phyloP scores from a whole-genome alignment of 2,888 invertebrate species.

The Argyresthia albistria region DNA sequence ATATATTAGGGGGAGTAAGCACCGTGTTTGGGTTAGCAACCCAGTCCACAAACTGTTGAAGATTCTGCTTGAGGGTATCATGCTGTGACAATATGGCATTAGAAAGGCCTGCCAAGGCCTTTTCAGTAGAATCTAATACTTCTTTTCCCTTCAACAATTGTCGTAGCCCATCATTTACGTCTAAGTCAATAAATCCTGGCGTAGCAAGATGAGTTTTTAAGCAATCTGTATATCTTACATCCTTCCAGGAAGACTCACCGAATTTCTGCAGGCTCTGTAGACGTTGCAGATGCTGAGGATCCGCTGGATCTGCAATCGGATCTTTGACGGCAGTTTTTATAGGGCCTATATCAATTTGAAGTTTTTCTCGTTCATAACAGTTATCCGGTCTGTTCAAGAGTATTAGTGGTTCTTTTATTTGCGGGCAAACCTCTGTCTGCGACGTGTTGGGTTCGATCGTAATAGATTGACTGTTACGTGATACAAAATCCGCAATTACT shows the following conservation, averaged over 20 bases:
- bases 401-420: too few species aligned
- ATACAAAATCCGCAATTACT: too few species aligned
- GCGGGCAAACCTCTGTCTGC: too few species aligned
- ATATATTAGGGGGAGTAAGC: conserved; percentile 2
- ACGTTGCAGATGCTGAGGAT: too few species aligned
- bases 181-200: conserved; percentile 5
- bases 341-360: too few species aligned
- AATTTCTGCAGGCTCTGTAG: conserved; percentile 1
- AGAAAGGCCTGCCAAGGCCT: conserved; percentile 4
- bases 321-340: too few species aligned
- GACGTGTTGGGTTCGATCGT: too few species aligned
- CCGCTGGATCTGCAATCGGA: too few species aligned
- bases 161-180: conserved; percentile 6
- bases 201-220: too few species aligned
- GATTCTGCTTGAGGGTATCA: conserved; percentile 3
- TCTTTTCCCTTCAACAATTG: conserved; percentile 9
- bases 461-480: too few species aligned
- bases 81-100: conserved; percentile 5
- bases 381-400: too few species aligned
- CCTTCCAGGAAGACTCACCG: conserved; percentile 7
- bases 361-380: too few species aligned
- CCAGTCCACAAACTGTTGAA: conserved; percentile 8
- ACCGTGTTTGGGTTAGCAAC: conserved; percentile 1
- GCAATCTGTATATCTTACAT: conserved; percentile 9
- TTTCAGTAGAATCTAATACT: conserved; percentile 2